Percentiles rank a stretch among this genome's conserved stretches.
Evolutionary conservation across 2,888 invertebrate species (phyloP).

Genomic region (Tanaodytes sp.): DNA sequence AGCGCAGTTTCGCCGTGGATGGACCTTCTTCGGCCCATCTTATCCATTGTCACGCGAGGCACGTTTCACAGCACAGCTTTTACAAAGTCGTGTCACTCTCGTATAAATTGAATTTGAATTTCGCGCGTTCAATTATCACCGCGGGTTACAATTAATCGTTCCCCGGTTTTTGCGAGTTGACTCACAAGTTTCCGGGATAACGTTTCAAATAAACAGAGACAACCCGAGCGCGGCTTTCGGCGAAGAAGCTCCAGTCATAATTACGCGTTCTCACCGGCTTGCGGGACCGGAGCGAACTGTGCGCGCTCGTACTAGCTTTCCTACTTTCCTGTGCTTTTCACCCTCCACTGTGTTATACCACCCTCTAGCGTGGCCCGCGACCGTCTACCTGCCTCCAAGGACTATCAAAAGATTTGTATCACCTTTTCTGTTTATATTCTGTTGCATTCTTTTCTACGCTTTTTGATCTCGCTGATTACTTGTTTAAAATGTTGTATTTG

Average conservation of each 20-base stretch:
- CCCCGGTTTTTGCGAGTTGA: too few relatives aligned
- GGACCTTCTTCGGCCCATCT: slow-evolving; percentile 25
- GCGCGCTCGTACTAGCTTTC: slow-evolving; percentile 64
- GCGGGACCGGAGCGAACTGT: slow-evolving; percentile 68
- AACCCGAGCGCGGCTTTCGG: slow-evolving; percentile 43
- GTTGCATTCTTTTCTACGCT: too few relatives aligned
- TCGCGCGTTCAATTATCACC: too few relatives aligned
- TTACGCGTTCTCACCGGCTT: slow-evolving; percentile 62
- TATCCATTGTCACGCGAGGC: slow-evolving; percentile 19
- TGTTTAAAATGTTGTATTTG: too few relatives aligned
- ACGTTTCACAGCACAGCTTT: slow-evolving; percentile 34
- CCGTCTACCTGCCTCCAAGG: slow-evolving; percentile 38
- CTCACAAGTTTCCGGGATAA: slow-evolving; percentile 2
- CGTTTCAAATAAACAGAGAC: too few relatives aligned
- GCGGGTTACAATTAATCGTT: too few relatives aligned
- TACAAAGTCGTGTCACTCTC: slow-evolving; percentile 22
- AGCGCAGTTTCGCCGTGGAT: slow-evolving; percentile 19
- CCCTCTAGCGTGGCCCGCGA: slow-evolving; percentile 50
- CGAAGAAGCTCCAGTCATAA: slow-evolving; percentile 49
- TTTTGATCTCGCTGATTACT: slow-evolving; percentile 14
- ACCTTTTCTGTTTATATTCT: too few relatives aligned
- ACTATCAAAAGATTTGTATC: slow-evolving; percentile 30
- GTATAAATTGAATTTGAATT: too few relatives aligned
- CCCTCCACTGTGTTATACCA: slow-evolving; percentile 49
- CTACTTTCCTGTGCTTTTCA: slow-evolving; percentile 61